phyloP scores from a whole-genome alignment of 2,113 vertebrate species.

The Gasterosteus aculeatus region DNA sequence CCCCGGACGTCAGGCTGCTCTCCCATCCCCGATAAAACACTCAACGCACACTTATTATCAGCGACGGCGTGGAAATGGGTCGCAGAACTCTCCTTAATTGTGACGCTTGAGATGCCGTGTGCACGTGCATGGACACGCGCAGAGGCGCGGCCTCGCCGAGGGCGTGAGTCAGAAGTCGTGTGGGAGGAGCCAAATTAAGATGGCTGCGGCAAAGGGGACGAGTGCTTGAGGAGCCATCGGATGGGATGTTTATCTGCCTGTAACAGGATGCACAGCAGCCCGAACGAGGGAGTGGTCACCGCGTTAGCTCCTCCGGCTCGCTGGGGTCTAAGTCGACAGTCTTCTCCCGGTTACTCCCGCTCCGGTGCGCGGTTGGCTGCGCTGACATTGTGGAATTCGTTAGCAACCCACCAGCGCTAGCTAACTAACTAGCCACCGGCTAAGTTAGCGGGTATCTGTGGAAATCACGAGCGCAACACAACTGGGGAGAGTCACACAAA shows the following conservation, averaged over 20 bases:
- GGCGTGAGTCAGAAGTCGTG: constrained; percentile 68
- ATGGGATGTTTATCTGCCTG: constrained; percentile 65
- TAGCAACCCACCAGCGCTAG: constrained; percentile 56
- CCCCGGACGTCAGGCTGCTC: background rate
- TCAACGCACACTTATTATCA: background rate
- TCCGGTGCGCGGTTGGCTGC: constrained; percentile 4
- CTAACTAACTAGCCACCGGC: constrained; percentile 56
- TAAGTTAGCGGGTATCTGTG: constrained; percentile 42
- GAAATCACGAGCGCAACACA: constrained; percentile 32
- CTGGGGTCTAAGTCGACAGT: background rate
- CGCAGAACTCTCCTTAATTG: background rate
- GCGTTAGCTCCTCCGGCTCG: constrained; percentile 11
- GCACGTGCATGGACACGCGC: background rate
- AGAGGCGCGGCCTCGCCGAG: constrained; percentile 49
- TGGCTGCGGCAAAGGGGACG: constrained; percentile 75
- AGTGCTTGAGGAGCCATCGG: constrained; percentile 61
- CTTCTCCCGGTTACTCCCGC: background rate
- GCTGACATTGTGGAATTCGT: constrained; percentile 72
- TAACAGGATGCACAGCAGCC: constrained; percentile 59
- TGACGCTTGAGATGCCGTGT: background rate
- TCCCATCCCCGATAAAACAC: background rate
- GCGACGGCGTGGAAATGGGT: background rate
- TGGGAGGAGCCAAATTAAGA: constrained; percentile 77
- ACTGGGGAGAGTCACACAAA: constrained; percentile 26
- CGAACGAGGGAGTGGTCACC: constrained; percentile 33